Percentiles rank a stretch among this genome's conserved stretches.
phyloP scores from a whole-genome alignment of 2,888 invertebrate species.

The Rhamnusium bicolor region DNA sequence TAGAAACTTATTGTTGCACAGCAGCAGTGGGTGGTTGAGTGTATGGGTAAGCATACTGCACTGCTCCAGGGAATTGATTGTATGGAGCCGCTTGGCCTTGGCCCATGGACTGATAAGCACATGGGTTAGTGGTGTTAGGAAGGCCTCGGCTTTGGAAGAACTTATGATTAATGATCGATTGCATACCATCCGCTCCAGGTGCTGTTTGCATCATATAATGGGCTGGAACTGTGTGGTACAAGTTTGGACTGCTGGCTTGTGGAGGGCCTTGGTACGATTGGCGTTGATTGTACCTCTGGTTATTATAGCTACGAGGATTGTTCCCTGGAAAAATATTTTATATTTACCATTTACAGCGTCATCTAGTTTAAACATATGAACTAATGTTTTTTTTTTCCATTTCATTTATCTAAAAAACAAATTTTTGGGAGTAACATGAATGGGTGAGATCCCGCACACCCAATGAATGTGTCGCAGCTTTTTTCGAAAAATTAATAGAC shows the following conservation, averaged over 20 bases:
- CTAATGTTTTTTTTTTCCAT: too few species aligned
- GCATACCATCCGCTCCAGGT: conserved; percentile 70
- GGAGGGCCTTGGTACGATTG: conserved; percentile 62
- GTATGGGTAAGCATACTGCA: conserved; percentile 77
- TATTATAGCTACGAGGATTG: conserved; percentile 63
- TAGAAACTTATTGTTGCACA: conserved; percentile 80
- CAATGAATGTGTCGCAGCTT: too few species aligned
- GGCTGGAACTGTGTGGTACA: conserved; percentile 61
- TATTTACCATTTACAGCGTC: neutral
- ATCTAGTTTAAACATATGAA: neutral
- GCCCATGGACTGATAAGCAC: conserved; percentile 77
- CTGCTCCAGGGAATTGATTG: conserved; percentile 80
- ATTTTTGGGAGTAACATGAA: too few species aligned
- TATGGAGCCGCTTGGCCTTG: conserved; percentile 70
- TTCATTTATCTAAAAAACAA: too few species aligned
- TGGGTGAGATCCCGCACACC: too few species aligned
- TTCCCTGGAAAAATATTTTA: conserved; percentile 70
- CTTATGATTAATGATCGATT: conserved; percentile 78
- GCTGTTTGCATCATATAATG: conserved; percentile 71
- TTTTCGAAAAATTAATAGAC: too few species aligned
- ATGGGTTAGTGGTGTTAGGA: conserved; percentile 74
- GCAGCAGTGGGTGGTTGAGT: conserved; percentile 77
- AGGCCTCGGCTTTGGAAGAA: conserved; percentile 80
- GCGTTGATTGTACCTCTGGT: conserved; percentile 61
- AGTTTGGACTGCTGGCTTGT: conserved; percentile 63